Evolutionary conservation across 2,888 invertebrate genomes (phyloP), one percentile per base, ranked within the genome.

Genomic region (Noctua janthina): DNA sequence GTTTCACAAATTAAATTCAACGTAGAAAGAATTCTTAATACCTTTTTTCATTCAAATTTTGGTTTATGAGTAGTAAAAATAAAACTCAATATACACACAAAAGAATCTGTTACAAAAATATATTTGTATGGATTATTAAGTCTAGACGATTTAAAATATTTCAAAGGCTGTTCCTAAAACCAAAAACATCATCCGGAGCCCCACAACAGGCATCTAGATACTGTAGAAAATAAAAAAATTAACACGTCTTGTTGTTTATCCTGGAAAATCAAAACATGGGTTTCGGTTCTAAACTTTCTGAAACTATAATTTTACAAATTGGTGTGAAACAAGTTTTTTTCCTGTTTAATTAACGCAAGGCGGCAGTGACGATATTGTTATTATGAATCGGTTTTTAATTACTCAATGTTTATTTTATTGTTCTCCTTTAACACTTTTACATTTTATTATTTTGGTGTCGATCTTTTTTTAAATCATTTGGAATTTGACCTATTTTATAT

Each of bases 351-450:
- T 66, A 51, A 35, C 17, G 23, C 23, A n/a, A 59, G 35, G 46
- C 10, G 10, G 11, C 5, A n/a, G 67, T 67, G 17, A 23, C 20
- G 11, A 54, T n/a, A 69, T 69, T 20, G 5, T 62, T 29, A 72
- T 56, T 46, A 76, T 62, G 17, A 74, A 74, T 75, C n/a, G 7
- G 35, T 43, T 43, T 66, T 78, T 66, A 77, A 46, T n/a, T 78
- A 46, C 43, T 46, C 5, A 13, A 23, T 23, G 23, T 71, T 54
- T 10, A 66, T 20, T 29, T 20, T 70, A 39, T 23, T 54, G 23
- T 54, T 70, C 13, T 7, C 6, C 23, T 43, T 43, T 59, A 13
- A 39, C 66, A 66, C 11, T 23, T 67, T 43, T 43, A 11, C 23
- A 15, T 5, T 66, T 66, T 23, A 43, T 11, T 66, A 2, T 46